Evolutionary conservation across 2,797 vertebrate species (phyloP).

Genomic region (Xiphorhynchus erythropygius): DNA sequence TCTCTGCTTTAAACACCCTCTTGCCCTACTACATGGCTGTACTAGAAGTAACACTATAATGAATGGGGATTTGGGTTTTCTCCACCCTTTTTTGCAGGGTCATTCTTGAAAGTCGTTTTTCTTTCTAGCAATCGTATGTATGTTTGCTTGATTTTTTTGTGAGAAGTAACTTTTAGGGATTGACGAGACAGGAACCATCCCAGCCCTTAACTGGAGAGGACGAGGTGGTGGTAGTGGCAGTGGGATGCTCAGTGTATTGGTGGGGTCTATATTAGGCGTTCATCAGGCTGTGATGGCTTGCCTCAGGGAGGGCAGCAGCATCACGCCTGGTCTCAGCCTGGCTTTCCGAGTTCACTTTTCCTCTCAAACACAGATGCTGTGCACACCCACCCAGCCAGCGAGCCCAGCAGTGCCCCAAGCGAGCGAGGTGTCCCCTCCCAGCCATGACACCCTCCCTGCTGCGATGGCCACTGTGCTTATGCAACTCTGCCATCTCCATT

Average conservation of each 20-base stretch:
- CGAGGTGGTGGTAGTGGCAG: neutral
- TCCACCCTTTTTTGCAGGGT: neutral
- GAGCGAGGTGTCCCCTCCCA: fast-evolving
- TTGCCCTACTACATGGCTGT: neutral
- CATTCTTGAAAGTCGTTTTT: conserved; percentile 25
- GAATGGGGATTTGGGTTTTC: neutral
- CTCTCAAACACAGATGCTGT: neutral
- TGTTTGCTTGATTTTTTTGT: neutral
- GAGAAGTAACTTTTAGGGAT: neutral
- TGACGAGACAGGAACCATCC: neutral
- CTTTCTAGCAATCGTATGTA: neutral
- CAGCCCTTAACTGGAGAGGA: neutral
- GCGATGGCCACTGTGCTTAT: fast-evolving
- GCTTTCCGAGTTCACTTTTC: neutral
- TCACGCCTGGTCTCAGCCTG: neutral
- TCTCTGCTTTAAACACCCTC: neutral
- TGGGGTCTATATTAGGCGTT: neutral
- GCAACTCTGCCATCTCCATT: fast-evolving
- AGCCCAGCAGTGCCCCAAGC: fast-evolving
- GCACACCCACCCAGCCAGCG: fast-evolving
- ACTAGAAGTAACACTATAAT: neutral
- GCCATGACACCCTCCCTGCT: fast-evolving
- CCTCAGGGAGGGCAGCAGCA: neutral
- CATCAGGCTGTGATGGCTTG: neutral
- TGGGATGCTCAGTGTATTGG: neutral